A percentile compares a stretch with the other conserved stretches of the same genome.
phyloP scores from a whole-genome alignment of 2,797 vertebrate genomes.

The Anniella stebbinsi region DNA sequence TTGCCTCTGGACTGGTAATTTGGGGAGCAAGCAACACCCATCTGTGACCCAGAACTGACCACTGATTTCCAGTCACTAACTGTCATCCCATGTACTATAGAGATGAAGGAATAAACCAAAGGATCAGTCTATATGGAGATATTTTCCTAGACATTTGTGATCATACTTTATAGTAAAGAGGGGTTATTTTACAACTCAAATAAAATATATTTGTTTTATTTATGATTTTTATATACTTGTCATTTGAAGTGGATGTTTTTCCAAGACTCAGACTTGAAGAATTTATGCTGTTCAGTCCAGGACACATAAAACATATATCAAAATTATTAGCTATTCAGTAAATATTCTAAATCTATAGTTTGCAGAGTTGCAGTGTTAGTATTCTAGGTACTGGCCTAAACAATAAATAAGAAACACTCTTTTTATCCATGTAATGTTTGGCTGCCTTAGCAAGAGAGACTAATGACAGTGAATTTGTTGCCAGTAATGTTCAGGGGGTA shows the following conservation, averaged over 20 bases:
- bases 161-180: conserved; percentile 11
- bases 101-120: neutral
- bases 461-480: neutral
- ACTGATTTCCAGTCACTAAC: neutral
- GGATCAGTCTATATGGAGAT: conserved; percentile 16
- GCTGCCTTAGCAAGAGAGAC: neutral
- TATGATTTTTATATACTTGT: conserved; percentile 27
- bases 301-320: conserved; percentile 28
- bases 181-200: conserved; percentile 57
- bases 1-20: neutral
- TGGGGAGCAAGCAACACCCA: neutral
- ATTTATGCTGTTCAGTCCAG: conserved; percentile 47
- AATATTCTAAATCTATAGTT: conserved; percentile 24
- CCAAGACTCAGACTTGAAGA: conserved; percentile 33
- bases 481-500: neutral
- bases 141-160: conserved; percentile 25
- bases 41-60: neutral
- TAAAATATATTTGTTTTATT: conserved; percentile 30
- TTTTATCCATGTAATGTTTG: conserved; percentile 39
- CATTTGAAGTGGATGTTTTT: conserved; percentile 46
- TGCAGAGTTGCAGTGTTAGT: neutral
- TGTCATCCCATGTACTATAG: too few species aligned
- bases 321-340: conserved; percentile 29
- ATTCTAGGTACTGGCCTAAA: conserved; percentile 47
- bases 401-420: neutral